phyloP scores from a whole-genome alignment of 2,113 vertebrate genomes.

The Empidonax traillii region DNA sequence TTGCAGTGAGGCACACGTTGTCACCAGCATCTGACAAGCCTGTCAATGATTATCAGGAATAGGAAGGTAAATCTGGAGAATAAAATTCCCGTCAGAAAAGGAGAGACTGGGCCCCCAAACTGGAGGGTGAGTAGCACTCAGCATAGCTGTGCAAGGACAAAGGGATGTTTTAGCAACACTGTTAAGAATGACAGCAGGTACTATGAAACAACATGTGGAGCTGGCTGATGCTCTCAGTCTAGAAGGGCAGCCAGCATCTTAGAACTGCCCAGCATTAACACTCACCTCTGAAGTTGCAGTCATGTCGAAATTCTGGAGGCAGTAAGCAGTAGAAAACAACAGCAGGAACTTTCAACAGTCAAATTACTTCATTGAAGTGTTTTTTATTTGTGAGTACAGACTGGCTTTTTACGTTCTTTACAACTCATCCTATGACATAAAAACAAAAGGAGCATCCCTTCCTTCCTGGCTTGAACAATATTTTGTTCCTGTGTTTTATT shows the following conservation, averaged over 20 bases:
- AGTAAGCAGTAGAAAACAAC: background rate
- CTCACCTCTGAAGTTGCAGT: background rate
- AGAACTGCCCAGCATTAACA: background rate
- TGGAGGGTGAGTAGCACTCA: background rate
- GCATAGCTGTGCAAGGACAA: background rate
- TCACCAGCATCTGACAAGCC: background rate
- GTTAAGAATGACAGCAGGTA: fast-evolving
- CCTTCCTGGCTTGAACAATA: background rate
- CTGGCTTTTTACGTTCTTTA: background rate
- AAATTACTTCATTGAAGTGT: background rate
- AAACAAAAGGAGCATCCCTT: background rate
- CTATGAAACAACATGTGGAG: fast-evolving
- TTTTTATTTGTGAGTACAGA: background rate
- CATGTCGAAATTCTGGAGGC: background rate
- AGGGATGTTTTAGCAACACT: background rate
- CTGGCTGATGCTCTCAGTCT: background rate
- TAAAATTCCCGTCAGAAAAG: background rate
- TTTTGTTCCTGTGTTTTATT: background rate
- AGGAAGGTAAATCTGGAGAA: background rate
- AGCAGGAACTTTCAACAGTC: background rate
- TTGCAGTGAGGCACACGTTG: background rate
- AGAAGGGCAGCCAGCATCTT: background rate
- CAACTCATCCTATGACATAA: background rate
- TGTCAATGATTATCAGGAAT: background rate
- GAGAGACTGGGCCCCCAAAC: background rate